These are phyloP conservation scores for Actinia tenebrosa DNA, from an alignment of 64 coral and sea anemone genomes.

Conservation along the genomic window DNA sequence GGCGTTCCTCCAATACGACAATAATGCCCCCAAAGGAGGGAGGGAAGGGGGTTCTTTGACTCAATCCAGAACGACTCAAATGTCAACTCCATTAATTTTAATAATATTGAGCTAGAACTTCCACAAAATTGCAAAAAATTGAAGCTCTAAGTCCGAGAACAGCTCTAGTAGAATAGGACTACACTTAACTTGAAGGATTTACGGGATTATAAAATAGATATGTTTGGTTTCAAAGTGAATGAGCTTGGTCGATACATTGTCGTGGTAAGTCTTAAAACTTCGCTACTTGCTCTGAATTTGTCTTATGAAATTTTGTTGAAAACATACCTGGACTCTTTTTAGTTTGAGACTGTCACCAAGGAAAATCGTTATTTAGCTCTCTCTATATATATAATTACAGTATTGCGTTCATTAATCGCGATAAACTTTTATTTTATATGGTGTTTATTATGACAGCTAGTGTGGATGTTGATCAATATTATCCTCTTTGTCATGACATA, in stretches of 20 bases:
- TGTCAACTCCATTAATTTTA: neutral
- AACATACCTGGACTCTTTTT: neutral
- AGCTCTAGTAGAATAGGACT: neutral
- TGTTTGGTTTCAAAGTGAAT: constrained; percentile 12
- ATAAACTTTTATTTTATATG: neutral
- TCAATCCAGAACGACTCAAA: neutral
- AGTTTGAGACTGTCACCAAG: neutral
- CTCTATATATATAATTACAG: neutral
- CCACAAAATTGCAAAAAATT: neutral
- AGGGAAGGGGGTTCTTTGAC: neutral
- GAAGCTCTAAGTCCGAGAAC: neutral
- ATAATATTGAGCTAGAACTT: neutral
- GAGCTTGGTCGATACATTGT: constrained; percentile 19
- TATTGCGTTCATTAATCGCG: neutral
- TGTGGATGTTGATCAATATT: constrained; percentile 74
- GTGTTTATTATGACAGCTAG: constrained; percentile 32
- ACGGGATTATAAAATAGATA: neutral
- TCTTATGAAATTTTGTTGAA: neutral
- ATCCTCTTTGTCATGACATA: constrained; percentile 59
- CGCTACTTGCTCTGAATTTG: neutral
- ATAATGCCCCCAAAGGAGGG: neutral
- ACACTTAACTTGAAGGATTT: neutral
- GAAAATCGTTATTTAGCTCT: neutral
- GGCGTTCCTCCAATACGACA: constrained; percentile 8
- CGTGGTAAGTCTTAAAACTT: neutral